Percentiles rank a stretch among this genome's conserved stretches.
These are phyloP conservation scores for Ericerus pela DNA, from an alignment of 1,140 invertebrate genomes.

Conservation along the genomic window DNA sequence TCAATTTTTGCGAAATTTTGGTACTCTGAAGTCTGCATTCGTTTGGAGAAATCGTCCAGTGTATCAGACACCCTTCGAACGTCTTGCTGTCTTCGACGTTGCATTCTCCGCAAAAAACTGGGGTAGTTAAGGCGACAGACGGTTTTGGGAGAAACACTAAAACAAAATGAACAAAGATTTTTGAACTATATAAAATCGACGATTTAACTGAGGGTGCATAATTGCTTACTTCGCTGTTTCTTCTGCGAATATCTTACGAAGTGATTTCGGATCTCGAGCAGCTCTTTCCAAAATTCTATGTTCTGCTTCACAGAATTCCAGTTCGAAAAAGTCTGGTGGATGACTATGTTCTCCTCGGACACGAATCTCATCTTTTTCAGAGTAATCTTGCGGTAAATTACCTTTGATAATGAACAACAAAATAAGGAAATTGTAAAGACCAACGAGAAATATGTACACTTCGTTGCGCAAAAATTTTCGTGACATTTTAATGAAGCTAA, in stretches of 20 bases:
- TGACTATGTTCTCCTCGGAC: not conserved
- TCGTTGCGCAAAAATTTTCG: not conserved
- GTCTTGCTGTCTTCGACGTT: not conserved
- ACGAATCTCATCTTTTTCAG: not conserved
- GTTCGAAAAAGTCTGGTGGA: not conserved
- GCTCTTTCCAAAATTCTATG: not conserved
- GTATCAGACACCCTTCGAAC: not conserved
- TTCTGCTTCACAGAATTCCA: not conserved
- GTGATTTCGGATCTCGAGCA: not conserved
- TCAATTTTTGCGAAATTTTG: not conserved
- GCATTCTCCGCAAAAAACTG: constrained; percentile 1
- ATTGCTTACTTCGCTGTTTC: not conserved
- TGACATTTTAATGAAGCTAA: not conserved
- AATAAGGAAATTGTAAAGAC: not conserved
- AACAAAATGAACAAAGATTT: too few species aligned
- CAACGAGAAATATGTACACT: not conserved
- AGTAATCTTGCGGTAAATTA: not conserved
- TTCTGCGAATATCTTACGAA: not conserved
- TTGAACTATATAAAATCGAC: too few species aligned
- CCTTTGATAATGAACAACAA: not conserved
- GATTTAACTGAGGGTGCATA: too few species aligned
- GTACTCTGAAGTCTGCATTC: not conserved
- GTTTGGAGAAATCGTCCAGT: not conserved
- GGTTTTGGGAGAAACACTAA: not conserved
- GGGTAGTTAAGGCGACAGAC: not conserved